These are phyloP conservation scores for Sterna hirundo DNA, from an alignment of 2,113 vertebrate genomes.

Conservation along the genomic window DNA sequence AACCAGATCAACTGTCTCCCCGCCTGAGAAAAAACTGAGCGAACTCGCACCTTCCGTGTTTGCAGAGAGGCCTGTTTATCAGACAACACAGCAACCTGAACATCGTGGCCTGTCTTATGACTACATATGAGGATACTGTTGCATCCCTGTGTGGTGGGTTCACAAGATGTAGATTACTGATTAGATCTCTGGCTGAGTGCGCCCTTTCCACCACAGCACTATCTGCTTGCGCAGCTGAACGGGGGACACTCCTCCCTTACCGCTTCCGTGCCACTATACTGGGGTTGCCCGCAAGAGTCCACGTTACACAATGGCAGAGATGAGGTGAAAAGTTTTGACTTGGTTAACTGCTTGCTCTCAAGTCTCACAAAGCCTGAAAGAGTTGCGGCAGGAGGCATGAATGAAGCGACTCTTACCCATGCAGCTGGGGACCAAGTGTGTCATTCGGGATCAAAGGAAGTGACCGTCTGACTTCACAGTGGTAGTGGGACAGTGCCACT, in stretches of 20 bases:
- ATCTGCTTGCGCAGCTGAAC: background rate
- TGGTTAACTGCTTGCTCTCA: background rate
- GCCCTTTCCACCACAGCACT: background rate
- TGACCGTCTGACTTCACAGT: background rate
- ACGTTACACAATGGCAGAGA: background rate
- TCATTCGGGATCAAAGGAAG: background rate
- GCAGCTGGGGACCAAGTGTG: background rate
- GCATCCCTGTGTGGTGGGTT: accelerated
- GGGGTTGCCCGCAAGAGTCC: accelerated
- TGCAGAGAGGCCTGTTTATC: background rate
- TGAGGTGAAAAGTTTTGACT: background rate
- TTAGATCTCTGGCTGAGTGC: background rate
- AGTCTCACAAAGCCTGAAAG: background rate
- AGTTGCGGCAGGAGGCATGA: accelerated
- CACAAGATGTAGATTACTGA: accelerated
- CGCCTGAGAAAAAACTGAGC: background rate
- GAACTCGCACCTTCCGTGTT: accelerated
- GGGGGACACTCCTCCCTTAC: background rate
- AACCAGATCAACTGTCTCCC: background rate
- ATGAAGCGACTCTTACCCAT: background rate
- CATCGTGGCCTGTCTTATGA: accelerated
- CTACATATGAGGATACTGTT: background rate
- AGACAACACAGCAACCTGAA: background rate
- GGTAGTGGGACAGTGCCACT: background rate
- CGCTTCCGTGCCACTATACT: accelerated